phyloP scores from a whole-genome alignment of 2,888 invertebrate genomes.

The Campoletis raptor region DNA sequence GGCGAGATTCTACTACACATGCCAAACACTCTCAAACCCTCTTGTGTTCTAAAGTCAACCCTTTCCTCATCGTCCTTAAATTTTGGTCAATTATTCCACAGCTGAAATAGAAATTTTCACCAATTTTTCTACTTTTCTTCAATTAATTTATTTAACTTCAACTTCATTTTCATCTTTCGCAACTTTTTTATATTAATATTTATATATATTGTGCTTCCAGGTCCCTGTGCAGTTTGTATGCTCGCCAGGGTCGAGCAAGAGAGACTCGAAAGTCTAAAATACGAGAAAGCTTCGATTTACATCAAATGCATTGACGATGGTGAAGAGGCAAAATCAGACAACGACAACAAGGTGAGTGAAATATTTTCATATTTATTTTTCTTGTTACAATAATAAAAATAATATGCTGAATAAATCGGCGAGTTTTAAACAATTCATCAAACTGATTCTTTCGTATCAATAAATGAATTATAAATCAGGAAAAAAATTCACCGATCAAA shows the following conservation, averaged over 20 bases:
- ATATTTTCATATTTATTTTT: neutral
- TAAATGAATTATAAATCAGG: constrained; percentile 6
- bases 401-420: neutral
- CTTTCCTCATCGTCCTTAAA: constrained; percentile 26
- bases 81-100: constrained; percentile 1
- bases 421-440: constrained; percentile 2
- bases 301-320: constrained; percentile 81
- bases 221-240: constrained; percentile 79
- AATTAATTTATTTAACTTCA: neutral
- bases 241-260: constrained; percentile 80
- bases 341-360: constrained; percentile 73
- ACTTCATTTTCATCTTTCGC: neutral
- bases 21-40: constrained; percentile 4
- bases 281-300: constrained; percentile 82
- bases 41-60: neutral
- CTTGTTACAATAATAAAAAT: neutral
- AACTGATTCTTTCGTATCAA: neutral
- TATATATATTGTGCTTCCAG: constrained; percentile 71
- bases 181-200: neutral
- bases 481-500: neutral
- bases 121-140: neutral
- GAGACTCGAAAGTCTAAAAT: constrained; percentile 81
- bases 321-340: constrained; percentile 77
- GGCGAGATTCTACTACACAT: constrained; percentile 72
- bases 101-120: neutral